Base-by-base conservation (phyloP, 2,113 vertebrate genomes). In the Polyodon spathula region DNA sequence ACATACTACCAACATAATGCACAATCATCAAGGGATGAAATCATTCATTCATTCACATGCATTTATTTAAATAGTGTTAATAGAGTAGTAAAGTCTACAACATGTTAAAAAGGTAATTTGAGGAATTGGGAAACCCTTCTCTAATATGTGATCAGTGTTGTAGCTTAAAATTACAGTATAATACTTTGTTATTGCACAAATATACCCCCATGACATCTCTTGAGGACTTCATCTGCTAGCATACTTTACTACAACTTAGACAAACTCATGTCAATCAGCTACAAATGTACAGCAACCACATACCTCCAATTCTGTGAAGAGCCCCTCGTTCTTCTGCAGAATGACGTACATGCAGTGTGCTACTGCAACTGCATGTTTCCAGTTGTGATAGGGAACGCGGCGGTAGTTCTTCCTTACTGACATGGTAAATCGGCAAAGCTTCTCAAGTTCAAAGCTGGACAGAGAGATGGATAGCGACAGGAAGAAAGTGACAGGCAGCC, bases 381-480 rank as follows among this genome's bases (percentile, higher is more conserved):
- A 99, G 81, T 99, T 99, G 87, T 99, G 96, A 72, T 99, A 99
- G n/a, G 96, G 96, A 60, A 99, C 96, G 10, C 96, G 89, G 4
- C 96, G 86, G 73, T 99, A 99, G 73, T 99, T 99, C 75, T 96
- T 99, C 76, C 93, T 90, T 56, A 99, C 96, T 0, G 96, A 99
- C 96, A 99, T 98, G 17, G 94, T 97, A 63, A 99, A 99, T 17
- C 94, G 91, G 66, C 96, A 99, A 16, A 99, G 62, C 73, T 97
- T 99, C 70, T 99, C 96, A 69, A 93, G 85, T 65, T 99, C 95
- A 75, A 98, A 98, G 78, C 96, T 99, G 68, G 1, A 40, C 10
- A 69, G 15, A 66, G 8, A 51, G 63, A 67, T 50, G 40, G n/a
- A 59, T 41, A 6, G 0, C 1, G 44, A 69, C 11, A 58, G 3